These are phyloP conservation scores for Ceriagrion tenellum DNA, from an alignment of 2,888 invertebrate species.

Conservation along the genomic window DNA sequence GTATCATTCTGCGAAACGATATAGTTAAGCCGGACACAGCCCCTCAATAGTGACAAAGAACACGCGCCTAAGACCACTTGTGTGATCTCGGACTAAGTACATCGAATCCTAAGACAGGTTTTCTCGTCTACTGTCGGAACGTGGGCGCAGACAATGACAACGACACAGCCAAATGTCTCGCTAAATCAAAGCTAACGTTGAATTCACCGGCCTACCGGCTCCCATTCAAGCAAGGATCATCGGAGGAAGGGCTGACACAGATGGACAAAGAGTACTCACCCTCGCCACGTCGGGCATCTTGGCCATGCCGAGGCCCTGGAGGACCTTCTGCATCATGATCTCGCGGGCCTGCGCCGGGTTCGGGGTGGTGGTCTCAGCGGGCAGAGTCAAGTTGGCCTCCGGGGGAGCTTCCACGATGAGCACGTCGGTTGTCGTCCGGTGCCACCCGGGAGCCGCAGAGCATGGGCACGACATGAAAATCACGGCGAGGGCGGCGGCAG, in stretches of 20 bases:
- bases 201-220: too few species aligned
- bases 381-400: background rate
- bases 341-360: background rate
- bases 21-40: too few species aligned
- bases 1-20: too few species aligned
- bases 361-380: background rate
- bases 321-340: constrained; percentile 35
- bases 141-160: too few species aligned
- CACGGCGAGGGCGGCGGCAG: background rate
- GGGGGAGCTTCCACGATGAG: background rate
- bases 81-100: too few species aligned
- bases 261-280: background rate
- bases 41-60: too few species aligned
- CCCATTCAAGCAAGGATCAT: background rate
- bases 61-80: too few species aligned
- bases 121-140: too few species aligned
- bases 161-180: too few species aligned
- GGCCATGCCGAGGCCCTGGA: constrained; percentile 49
- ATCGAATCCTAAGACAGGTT: too few species aligned
- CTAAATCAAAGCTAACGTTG: too few species aligned
- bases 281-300: constrained; percentile 55
- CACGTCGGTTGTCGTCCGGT: background rate
- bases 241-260: background rate
- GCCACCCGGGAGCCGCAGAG: background rate
- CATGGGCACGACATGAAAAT: background rate